A percentile compares a stretch with the other conserved stretches of the same genome.
Conservation (phyloP, 2,113 vertebrate genomes). For the Rhodinocichla rosea region DNA sequence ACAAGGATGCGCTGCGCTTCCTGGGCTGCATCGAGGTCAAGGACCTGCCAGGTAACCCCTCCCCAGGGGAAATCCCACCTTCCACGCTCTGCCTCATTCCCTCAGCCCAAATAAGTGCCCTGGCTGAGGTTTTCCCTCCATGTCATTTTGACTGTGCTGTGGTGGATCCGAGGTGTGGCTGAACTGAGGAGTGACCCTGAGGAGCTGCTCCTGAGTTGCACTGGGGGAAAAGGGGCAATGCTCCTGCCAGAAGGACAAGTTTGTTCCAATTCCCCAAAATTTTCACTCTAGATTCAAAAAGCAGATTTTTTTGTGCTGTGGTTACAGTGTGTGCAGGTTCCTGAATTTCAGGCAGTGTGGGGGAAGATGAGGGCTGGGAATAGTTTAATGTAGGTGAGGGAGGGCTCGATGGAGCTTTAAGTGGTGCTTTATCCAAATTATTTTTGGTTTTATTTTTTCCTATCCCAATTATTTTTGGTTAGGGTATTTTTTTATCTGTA, state of each 20-base stretch:
- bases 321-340: neutral
- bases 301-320: neutral
- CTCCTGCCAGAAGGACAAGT: neutral
- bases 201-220: neutral
- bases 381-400: neutral
- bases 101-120: fast-evolving
- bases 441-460: neutral
- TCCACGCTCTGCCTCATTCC: fast-evolving
- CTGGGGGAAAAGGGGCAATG: no score
- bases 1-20: slow-evolving; percentile 92
- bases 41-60: slow-evolving; percentile 84
- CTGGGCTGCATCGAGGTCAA: slow-evolving; percentile 93
- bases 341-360: neutral
- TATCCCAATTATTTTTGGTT: neutral
- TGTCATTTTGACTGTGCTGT: fast-evolving
- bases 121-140: fast-evolving
- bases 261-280: neutral
- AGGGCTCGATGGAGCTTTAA: neutral
- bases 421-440: neutral
- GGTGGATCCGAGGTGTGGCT: neutral
- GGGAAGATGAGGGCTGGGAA: neutral
- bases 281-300: neutral
- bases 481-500: neutral
- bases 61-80: fast-evolving
- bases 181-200: fast-evolving